Base-by-base conservation (phyloP, 1,140 invertebrate genomes). In the Diorhabda sublineata region DNA sequence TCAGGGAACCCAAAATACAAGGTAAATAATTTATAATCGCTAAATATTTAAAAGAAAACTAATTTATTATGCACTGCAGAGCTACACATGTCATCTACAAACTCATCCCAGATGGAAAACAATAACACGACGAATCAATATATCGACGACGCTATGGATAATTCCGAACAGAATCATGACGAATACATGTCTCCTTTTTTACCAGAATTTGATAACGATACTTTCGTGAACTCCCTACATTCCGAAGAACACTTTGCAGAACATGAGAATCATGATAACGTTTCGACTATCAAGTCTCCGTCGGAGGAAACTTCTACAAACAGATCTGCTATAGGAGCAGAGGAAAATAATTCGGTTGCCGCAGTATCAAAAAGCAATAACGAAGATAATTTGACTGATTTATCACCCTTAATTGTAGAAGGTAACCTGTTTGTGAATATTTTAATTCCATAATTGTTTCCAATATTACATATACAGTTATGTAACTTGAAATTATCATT, bases 111-210 rank as follows among this genome's bases (percentile, higher is more conserved):
- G 68, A 66, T 58, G 42, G n/a, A 52, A 52, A 26, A 26, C 9
- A 64, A 64, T 42, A 3, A 64, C 45, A 64, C 63, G n/a, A 64
- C 67, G 0, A 42, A 71, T 71, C 65, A 66, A 60, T 57, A 71
- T 8, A 77, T 81, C 6, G 63, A 64, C 41, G 61, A 63, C n/a
- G 7, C 7, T 9, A 42, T 44, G 6, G 65, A 68, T 45, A 61
- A 69, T 9, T 60, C 66, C 3, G 71, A 73, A 8, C 69, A 69
- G 11, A 6, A 42, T 26, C 8, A 68, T 26, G 63, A 64, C 41
- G 67, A 73, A 52, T 58, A 87, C 72, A 88, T 88, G 87, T 87
- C 86, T 68, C 88, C 88, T 26, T 89, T 87, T 71, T 78, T 88
- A 71, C 85, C 87, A 5, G 87, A 89, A 74, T 79, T 85, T 42